These are phyloP conservation scores for Rhinolophus sinicus DNA, from an alignment of 2,113 vertebrate species.

Conservation along the genomic window DNA sequence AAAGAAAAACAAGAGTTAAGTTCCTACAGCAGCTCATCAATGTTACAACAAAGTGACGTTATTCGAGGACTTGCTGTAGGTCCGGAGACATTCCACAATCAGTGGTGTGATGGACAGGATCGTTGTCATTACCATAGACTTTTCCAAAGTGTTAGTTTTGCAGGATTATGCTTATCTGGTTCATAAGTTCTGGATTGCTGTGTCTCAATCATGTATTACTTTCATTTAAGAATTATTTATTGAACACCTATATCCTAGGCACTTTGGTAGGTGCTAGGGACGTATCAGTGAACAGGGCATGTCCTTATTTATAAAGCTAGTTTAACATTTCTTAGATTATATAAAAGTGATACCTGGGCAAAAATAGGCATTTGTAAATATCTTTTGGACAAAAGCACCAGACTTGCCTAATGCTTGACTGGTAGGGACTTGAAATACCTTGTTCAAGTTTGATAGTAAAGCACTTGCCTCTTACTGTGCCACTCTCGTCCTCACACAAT, in stretches of 20 bases:
- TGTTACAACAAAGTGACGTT: background rate
- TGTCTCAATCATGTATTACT: background rate
- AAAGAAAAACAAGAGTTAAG: background rate
- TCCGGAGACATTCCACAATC: background rate
- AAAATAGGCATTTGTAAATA: background rate
- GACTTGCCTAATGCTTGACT: background rate
- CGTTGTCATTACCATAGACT: background rate
- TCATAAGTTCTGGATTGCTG: slow-evolving; percentile 21
- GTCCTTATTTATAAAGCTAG: slow-evolving; percentile 53
- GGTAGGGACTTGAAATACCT: background rate
- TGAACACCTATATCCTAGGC: background rate
- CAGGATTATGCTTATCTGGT: background rate
- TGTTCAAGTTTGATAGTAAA: slow-evolving; percentile 33
- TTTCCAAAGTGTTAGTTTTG: slow-evolving; percentile 2
- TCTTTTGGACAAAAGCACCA: background rate
- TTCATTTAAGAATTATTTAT: slow-evolving; percentile 53
- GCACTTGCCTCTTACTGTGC: background rate
- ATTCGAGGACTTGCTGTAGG: background rate
- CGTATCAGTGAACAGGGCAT: background rate
- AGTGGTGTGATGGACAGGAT: background rate
- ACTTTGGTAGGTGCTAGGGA: background rate
- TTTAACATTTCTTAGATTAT: slow-evolving; percentile 8
- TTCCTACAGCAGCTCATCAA: background rate
- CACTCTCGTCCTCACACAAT: background rate
- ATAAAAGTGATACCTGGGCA: slow-evolving; percentile 12